Evolutionary conservation across 2,797 vertebrate genomes (phyloP), one percentile per base, ranked within the genome.

Genomic region (Alfaro cultratus): DNA sequence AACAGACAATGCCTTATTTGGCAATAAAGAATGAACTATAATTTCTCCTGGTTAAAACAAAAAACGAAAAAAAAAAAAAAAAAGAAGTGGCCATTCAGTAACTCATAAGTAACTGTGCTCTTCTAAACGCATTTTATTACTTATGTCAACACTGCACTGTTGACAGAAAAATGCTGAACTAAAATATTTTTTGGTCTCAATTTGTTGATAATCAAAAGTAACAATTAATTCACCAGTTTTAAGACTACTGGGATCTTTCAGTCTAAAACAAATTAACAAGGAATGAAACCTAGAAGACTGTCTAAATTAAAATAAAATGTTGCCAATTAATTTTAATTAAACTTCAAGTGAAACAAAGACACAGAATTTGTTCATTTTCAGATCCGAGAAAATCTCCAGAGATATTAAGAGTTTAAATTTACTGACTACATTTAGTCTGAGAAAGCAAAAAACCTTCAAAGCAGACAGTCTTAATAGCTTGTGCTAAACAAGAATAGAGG

Each of bases 261-360:
- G 13, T 5, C 23, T 53, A 2, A 74, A 51, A 36, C 21, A 15
- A 10, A 8, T 51, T n/a, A 26, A 47, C 3, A 34, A 7, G 0
- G 4, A 31, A 47, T 34, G 2, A 21, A 49, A 73, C 9, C 15
- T 47, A 23, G 31, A 3, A 43, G 23, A 26, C 21, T 18, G 18
- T 39, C 64, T 2, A 60, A 26, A 74, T 51, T 53, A 31, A 7
- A 16, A 67, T 67, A 80, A 77, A 73, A 64, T 3, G 0, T 23
- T 68, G 43, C n/a, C 47, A 13, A 68, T 47, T 29, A 26, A 57
- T 51, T 75, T 36, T 29, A 55, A 29, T 36, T 62, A 67, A 1
- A 67, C n/a, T 73, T 74, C 2, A 79, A 26, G n/a, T 80, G 49
- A 46, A 46, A 75, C 47, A 29, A 80, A 77, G 13, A 79, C 34